A percentile compares a stretch with the other conserved stretches of the same genome.
Evolutionary conservation across 1,140 invertebrate species (phyloP).

Genomic region (Ceratoteleas bidentatus): DNA sequence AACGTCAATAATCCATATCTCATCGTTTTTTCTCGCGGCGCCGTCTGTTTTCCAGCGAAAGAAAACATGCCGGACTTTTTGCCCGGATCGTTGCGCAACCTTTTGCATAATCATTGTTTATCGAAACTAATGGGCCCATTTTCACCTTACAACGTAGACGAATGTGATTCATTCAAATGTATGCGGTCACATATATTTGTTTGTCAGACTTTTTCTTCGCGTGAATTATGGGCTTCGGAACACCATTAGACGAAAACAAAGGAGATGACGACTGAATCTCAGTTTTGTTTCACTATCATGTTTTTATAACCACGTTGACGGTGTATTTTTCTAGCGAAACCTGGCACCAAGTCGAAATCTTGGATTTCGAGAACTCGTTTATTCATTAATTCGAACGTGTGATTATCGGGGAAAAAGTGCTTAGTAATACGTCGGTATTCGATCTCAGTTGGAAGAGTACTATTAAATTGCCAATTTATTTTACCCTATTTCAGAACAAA

Average conservation of each 20-base stretch:
- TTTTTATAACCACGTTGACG: slow-evolving; percentile 4
- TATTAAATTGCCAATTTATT: too few relatives aligned
- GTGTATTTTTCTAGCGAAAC: neutral
- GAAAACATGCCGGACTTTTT: slow-evolving; percentile 32
- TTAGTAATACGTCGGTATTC: neutral
- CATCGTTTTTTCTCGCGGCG: neutral
- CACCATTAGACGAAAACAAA: neutral
- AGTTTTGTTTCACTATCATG: slow-evolving; percentile 1
- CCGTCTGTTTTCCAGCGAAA: slow-evolving; percentile 16
- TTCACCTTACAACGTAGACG: too few relatives aligned
- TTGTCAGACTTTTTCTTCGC: too few relatives aligned
- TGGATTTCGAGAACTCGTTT: slow-evolving; percentile 5
- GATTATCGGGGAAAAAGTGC: slow-evolving; percentile 1
- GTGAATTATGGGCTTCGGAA: too few relatives aligned
- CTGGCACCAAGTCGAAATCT: neutral
- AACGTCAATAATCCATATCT: slow-evolving; percentile 18
- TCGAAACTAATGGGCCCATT: slow-evolving; percentile 1
- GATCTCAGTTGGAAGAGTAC: neutral
- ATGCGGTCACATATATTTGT: too few relatives aligned
- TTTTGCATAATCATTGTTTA: slow-evolving; percentile 2
- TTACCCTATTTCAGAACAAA: too few relatives aligned
- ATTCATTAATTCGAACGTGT: neutral
- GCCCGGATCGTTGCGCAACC: slow-evolving; percentile 5
- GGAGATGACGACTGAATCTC: neutral
- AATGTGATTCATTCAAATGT: too few relatives aligned